Base-by-base conservation (phyloP, 1,140 invertebrate species). In the Scaptodrosophila lebanonensis region DNA sequence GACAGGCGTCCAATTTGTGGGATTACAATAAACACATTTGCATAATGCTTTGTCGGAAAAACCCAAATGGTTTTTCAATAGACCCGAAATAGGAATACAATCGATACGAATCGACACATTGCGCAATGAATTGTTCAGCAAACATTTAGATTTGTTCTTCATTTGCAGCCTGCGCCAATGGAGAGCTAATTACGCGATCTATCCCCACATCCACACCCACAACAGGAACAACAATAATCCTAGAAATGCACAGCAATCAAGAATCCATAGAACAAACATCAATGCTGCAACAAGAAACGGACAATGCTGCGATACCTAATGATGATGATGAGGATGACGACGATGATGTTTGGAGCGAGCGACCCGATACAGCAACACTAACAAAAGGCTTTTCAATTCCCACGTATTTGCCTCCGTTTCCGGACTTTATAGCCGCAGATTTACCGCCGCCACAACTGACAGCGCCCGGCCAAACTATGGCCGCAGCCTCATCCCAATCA, bases 381-480 rank as follows among this genome's bases (percentile, higher is more conserved):
- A 79, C 73, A 69, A 79, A 73, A 30, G 73, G 73, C 20, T 79
- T 79, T 44, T 79, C 75, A 15, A 79, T 79, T 61, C 73, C 73
- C 56, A 82, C 73, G 56, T 79, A 79, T 52, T 69, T 79, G 75
- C 73, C 73, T 51, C 73, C 73, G 1, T 79, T 82, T 75, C 73
- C 73, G 40, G 73, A 79, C 17, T 79, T 79, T 25, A 73, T 79
- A 36, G 54, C 73, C 33, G 73, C 69, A 47, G 73, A 79, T 42
- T 54, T 79, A 56, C 73, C 73, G 38, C 68, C 79, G 33, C 39
- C 22, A 8, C 3, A 40, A 30, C 13, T 11, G 48, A 51, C 53
- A 30, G 66, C 17, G 35, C n/a, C n/a, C n/a, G n/a, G n/a, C n/a
- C n/a, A 59, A 30, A 29, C 44, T 33, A 53, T 25, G 36, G 35